Evolutionary conservation across 2,113 vertebrate species (phyloP).

Genomic region (Mus pahari): DNA sequence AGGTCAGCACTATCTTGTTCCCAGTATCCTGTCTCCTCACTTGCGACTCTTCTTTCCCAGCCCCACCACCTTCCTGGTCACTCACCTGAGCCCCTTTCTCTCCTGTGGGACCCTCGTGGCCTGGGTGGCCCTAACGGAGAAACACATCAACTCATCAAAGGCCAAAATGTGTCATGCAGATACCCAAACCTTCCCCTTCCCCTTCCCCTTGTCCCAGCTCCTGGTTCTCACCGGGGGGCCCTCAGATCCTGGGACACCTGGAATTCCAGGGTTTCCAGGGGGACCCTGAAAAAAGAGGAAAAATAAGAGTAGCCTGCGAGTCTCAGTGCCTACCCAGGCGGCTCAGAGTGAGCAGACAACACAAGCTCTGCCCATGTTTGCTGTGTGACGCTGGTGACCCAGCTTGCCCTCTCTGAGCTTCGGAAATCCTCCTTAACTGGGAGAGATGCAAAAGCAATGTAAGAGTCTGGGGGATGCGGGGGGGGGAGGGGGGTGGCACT

Average conservation of each 20-base stretch:
- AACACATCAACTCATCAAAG: not conserved
- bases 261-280: conserved; percentile 91
- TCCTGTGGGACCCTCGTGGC: conserved; percentile 93
- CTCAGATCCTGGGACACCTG: conserved; percentile 91
- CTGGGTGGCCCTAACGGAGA: conserved; percentile 92
- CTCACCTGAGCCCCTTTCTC: conserved; percentile 94
- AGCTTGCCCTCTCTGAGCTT: not conserved
- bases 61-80: not conserved
- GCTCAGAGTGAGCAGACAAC: not conserved
- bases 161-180: not conserved
- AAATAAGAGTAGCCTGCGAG: not conserved
- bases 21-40: not conserved
- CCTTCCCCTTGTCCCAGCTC: not conserved
- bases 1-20: not conserved
- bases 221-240: conserved; percentile 91
- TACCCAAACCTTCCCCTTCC: not conserved
- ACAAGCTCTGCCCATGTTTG: not conserved
- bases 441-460: not conserved
- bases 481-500: no score
- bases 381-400: not conserved
- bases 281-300: conserved; percentile 87
- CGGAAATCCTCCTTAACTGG: not conserved
- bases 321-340: not conserved
- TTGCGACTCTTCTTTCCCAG: not conserved
- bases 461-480: no score